phyloP scores from a whole-genome alignment of 2,113 vertebrate genomes.

The Plotosus lineatus region DNA sequence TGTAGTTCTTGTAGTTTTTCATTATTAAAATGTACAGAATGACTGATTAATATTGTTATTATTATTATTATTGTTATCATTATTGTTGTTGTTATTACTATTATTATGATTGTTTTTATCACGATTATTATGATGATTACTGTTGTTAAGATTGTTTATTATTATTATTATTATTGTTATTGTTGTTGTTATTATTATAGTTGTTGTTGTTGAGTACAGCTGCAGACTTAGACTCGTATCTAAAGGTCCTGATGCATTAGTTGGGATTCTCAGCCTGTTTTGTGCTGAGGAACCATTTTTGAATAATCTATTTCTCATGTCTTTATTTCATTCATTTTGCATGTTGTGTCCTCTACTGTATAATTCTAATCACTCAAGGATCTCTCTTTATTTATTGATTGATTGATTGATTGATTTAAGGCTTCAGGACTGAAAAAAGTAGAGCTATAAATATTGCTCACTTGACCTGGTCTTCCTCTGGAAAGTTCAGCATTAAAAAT shows the following conservation, averaged over 20 bases:
- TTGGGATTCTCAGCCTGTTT: neutral
- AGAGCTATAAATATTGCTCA: neutral
- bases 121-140: no score
- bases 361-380: neutral
- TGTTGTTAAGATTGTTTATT: no score
- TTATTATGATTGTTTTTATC: no score
- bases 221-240: no score
- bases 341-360: neutral
- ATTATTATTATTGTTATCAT: neutral
- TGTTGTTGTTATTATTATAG: no score
- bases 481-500: neutral
- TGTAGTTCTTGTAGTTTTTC: neutral
- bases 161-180: no score
- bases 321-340: neutral
- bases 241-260: no score
- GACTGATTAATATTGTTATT: neutral
- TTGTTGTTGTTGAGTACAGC: no score
- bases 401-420: neutral
- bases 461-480: neutral
- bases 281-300: neutral
- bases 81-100: slow-evolving; percentile 4
- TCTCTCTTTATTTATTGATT: no score
- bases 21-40: neutral
- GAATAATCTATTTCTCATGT: neutral
- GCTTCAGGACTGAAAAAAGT: neutral